These are phyloP conservation scores for Cataglyphis rosenhaueri DNA, from an alignment of 2,888 invertebrate species.

Conservation along the genomic window DNA sequence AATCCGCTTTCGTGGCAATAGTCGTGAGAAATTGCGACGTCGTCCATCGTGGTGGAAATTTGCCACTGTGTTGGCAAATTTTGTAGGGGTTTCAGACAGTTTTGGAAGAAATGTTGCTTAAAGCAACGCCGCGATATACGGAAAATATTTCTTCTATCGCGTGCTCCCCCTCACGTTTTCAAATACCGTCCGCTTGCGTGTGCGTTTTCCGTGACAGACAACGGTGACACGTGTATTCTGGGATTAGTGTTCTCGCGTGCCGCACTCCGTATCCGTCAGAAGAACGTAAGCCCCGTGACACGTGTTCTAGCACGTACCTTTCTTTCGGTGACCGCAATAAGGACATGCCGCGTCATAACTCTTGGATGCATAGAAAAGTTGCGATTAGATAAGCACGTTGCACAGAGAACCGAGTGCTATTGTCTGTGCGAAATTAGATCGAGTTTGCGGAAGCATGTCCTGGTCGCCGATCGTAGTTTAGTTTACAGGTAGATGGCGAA, in stretches of 20 bases:
- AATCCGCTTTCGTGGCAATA: constrained; percentile 42
- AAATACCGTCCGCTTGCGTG: constrained; percentile 44
- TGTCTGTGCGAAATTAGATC: constrained; percentile 30
- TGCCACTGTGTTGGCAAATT: constrained; percentile 24
- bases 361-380: constrained; percentile 37
- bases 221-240: constrained; percentile 46
- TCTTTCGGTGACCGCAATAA: constrained; percentile 32
- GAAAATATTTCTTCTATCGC: constrained; percentile 41
- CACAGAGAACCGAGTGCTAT: not conserved
- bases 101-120: constrained; percentile 29
- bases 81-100: constrained; percentile 6
- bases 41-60: constrained; percentile 11
- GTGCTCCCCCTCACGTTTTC: constrained; percentile 32
- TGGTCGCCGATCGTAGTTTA: constrained; percentile 21
- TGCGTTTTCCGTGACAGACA: constrained; percentile 49
- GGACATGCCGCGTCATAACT: not conserved
- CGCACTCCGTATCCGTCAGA: constrained; percentile 30
- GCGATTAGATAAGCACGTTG: constrained; percentile 14
- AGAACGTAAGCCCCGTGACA: constrained; percentile 27
- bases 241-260: constrained; percentile 50
- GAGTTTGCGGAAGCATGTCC: constrained; percentile 31
- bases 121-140: constrained; percentile 19
- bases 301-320: constrained; percentile 40
- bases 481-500: constrained; percentile 18
- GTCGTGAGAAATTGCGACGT: constrained; percentile 41